Evolutionary conservation across 1,140 invertebrate species (phyloP).

Genomic region (Phymastichus coffea): DNA sequence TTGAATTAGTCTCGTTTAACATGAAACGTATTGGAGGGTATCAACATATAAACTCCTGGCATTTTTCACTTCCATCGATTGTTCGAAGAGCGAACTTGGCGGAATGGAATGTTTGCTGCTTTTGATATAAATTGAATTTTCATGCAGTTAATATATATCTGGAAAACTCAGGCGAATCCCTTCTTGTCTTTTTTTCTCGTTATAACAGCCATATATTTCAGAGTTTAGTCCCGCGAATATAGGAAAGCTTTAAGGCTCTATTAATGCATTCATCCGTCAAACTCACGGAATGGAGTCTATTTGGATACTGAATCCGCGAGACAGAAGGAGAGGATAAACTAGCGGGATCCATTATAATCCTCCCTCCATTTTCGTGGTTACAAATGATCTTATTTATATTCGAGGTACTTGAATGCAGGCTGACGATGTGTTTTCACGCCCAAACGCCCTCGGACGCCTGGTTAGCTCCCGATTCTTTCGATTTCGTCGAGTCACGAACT

Average conservation of each 20-base stretch:
- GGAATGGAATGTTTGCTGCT: neutral
- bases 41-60: no score
- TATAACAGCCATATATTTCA: neutral
- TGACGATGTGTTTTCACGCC: slow-evolving; percentile 27
- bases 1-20: no score
- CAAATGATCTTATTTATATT: slow-evolving; percentile 28
- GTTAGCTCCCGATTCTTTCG: slow-evolving; percentile 17
- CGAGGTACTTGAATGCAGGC: slow-evolving; percentile 16
- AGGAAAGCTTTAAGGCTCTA: neutral
- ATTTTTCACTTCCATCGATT: no score
- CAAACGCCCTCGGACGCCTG: slow-evolving; percentile 16
- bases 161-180: neutral
- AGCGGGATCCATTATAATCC: slow-evolving; percentile 1
- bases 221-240: neutral
- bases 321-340: no score
- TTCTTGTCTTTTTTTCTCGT: no score
- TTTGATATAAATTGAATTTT: slow-evolving; percentile 9
- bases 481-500: slow-evolving; percentile 19
- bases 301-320: neutral
- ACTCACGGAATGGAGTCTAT: slow-evolving; percentile 8
- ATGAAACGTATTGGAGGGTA: no score
- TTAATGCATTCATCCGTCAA: slow-evolving; percentile 19
- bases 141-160: slow-evolving; percentile 1
- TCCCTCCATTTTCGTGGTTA: neutral
- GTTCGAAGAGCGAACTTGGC: no score